A percentile compares a stretch with the other conserved stretches of the same genome.
Conservation (phyloP, 2,888 invertebrate species). For the Harpalus rufipes region DNA sequence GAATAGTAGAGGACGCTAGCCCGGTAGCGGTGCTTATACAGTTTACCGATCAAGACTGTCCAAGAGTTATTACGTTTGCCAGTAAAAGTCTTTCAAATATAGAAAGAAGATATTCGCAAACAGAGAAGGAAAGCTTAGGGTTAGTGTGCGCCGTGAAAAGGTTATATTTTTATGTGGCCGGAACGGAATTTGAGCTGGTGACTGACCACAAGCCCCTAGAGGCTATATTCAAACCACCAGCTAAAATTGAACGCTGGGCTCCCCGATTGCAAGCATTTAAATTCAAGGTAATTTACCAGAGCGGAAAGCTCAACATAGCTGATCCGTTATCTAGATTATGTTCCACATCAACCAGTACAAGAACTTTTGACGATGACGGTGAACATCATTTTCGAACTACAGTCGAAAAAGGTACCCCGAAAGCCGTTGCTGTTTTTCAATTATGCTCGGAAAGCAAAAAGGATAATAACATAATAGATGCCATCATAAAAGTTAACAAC, state of each 20-base stretch:
- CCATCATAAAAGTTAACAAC: conserved; percentile 54
- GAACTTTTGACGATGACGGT: conserved; percentile 67
- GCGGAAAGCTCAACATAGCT: too few species aligned
- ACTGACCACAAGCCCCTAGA: conserved; percentile 74
- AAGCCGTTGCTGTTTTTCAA: conserved; percentile 9
- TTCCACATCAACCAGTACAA: conserved; percentile 21
- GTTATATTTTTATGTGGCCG: conserved; percentile 75
- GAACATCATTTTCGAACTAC: neutral
- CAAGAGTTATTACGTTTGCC: conserved; percentile 70
- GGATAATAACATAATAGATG: conserved; percentile 62
- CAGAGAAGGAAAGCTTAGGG: conserved; percentile 74
- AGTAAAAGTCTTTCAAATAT: conserved; percentile 70
- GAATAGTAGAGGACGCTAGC: conserved; percentile 71
- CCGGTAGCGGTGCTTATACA: conserved; percentile 71
- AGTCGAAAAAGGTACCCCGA: neutral
- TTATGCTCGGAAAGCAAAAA: conserved; percentile 35
- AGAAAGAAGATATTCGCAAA: conserved; percentile 72
- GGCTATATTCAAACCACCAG: conserved; percentile 71
- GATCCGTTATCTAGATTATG: conserved; percentile 70
- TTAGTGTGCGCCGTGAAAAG: conserved; percentile 74
- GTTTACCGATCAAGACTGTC: conserved; percentile 68
- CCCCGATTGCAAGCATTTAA: conserved; percentile 69
- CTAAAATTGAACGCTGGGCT: conserved; percentile 70
- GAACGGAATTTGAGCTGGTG: conserved; percentile 74
- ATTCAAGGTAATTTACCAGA: too few species aligned